Conservation (phyloP, 2,113 vertebrate species). For the human (Homo sapiens) region GRCh38 chr3:73627001-73627500, state of each 20-base stretch:
- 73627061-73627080: not conserved
- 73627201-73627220: not conserved
- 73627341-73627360: too few species aligned
- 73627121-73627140: not conserved
- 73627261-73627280: not conserved
- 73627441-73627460: not conserved
- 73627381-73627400: not conserved
- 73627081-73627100: not conserved
- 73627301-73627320: not conserved
- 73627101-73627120: not conserved
- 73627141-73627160: slow-evolving; percentile 12
- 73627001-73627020: not conserved
- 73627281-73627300: not conserved
- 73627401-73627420: not conserved
- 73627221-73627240: not conserved
- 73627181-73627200: not conserved
- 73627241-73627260: not conserved
- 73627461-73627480: not conserved
- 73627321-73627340: not conserved
- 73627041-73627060: not conserved
- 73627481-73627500: not conserved
- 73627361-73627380: not conserved
- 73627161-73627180: not conserved
- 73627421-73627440: not conserved
- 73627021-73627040: not conserved